A percentile compares a stretch with the other conserved stretches of the same genome.
These are phyloP conservation scores for Muraenolepis orangiensis DNA, from an alignment of 2,797 vertebrate species.

Conservation along the genomic window DNA sequence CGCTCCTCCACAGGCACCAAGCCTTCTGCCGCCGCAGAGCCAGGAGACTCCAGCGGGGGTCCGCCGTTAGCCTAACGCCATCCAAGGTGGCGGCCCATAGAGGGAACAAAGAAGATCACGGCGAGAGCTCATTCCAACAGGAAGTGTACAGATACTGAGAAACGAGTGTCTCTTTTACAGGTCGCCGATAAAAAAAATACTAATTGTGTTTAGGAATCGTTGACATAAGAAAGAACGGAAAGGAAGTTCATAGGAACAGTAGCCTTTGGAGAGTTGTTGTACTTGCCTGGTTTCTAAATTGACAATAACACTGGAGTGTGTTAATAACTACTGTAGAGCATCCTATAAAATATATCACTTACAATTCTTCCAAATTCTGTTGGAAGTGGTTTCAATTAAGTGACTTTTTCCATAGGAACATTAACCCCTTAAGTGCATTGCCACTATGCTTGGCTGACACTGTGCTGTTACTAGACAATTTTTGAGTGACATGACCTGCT, in stretches of 20 bases:
- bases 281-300: conserved; percentile 64
- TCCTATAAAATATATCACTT: conserved; percentile 63
- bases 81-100: conserved; percentile 64
- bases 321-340: conserved; percentile 75
- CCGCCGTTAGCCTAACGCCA: conserved; percentile 65
- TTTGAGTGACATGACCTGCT: conserved; percentile 76
- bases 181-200: conserved; percentile 45
- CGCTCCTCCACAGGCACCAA: conserved; percentile 77
- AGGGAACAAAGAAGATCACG: conserved; percentile 62
- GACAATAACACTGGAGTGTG: conserved; percentile 67
- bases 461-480: conserved; percentile 76
- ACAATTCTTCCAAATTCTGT: conserved; percentile 70
- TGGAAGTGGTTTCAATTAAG: conserved; percentile 69
- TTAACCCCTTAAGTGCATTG: conserved; percentile 78
- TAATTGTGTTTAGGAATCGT: conserved; percentile 47
- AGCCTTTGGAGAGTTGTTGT: conserved; percentile 20
- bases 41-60: conserved; percentile 66
- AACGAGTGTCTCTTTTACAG: conserved; percentile 44
- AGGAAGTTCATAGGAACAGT: conserved; percentile 38
- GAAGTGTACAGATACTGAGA: conserved; percentile 74
- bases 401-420: conserved; percentile 76
- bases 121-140: conserved; percentile 63
- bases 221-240: conserved; percentile 57
- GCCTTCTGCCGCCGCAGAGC: conserved; percentile 72
- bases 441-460: conserved; percentile 78